phyloP scores from a whole-genome alignment of 2,888 invertebrate genomes.

The Cosmia trapezina region DNA sequence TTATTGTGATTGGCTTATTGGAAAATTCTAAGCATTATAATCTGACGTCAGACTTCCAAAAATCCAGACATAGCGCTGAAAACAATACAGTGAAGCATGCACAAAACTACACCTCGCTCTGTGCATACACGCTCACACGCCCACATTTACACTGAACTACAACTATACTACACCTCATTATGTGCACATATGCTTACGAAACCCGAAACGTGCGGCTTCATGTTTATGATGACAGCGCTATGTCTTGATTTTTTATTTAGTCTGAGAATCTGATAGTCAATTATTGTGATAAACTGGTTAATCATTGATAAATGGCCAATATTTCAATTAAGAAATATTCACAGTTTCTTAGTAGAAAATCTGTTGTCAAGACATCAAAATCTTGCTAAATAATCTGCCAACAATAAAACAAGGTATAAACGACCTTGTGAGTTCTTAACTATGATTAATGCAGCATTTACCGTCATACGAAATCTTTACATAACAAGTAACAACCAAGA shows the following conservation, averaged over 20 bases:
- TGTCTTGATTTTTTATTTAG: too few relatives aligned
- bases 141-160: too few relatives aligned
- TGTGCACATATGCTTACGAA: too few relatives aligned
- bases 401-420: slow-evolving; percentile 29
- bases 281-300: neutral
- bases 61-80: too few relatives aligned
- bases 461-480: slow-evolving; percentile 40
- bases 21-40: neutral
- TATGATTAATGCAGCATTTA: slow-evolving; percentile 41
- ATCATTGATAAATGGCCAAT: neutral
- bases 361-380: slow-evolving; percentile 4
- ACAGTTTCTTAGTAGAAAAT: neutral
- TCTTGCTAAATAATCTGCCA: slow-evolving; percentile 17
- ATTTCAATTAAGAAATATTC: slow-evolving; percentile 3
- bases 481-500: slow-evolving; percentile 40
- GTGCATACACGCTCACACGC: too few relatives aligned
- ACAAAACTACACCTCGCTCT: too few relatives aligned
- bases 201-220: too few relatives aligned
- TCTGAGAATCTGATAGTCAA: neutral
- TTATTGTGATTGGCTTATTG: neutral
- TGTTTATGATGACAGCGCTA: too few relatives aligned
- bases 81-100: too few relatives aligned
- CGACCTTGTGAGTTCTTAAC: slow-evolving; percentile 44
- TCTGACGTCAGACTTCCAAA: neutral
- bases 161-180: too few relatives aligned